Evolutionary conservation across 2,888 invertebrate species (phyloP).

Genomic region (Drosophila pegasa): DNA sequence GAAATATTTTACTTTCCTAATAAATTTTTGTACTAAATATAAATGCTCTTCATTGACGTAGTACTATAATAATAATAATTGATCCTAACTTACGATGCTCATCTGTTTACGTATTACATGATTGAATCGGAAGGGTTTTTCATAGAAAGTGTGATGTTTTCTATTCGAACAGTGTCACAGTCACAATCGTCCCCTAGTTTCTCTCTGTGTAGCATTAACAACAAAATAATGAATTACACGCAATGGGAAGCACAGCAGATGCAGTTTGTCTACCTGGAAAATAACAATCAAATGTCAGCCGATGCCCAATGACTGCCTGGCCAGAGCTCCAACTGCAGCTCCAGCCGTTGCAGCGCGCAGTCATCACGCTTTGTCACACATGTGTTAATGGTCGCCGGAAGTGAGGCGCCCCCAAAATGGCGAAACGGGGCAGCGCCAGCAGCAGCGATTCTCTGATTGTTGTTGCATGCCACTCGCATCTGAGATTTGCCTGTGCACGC

Average conservation of each 20-base stretch:
- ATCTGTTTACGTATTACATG: too few relatives aligned
- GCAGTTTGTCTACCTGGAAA: slow-evolving; percentile 50
- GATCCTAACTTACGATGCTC: not conserved
- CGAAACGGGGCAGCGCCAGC: slow-evolving; percentile 25
- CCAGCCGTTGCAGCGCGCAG: slow-evolving; percentile 10
- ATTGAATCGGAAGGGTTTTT: not conserved
- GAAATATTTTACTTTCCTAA: slow-evolving; percentile 4
- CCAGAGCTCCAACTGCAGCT: slow-evolving; percentile 9
- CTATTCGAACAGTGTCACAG: not conserved
- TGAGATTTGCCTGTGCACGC: slow-evolving; percentile 76
- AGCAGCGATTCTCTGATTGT: slow-evolving; percentile 53
- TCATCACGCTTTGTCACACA: slow-evolving; percentile 64
- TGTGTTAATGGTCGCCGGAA: slow-evolving; percentile 72
- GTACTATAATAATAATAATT: not conserved
- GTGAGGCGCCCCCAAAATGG: slow-evolving; percentile 63
- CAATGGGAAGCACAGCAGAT: slow-evolving; percentile 80
- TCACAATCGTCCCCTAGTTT: slow-evolving; percentile 5
- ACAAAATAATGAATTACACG: slow-evolving; percentile 75
- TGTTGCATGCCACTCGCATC: slow-evolving; percentile 71
- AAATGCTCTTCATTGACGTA: not conserved
- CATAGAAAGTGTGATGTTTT: slow-evolving; percentile 1
- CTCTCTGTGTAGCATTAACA: slow-evolving; percentile 32
- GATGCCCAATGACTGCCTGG: slow-evolving; percentile 33
- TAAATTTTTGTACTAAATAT: not conserved
- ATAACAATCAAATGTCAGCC: slow-evolving; percentile 60